These are phyloP conservation scores for Andrena marginata DNA, from an alignment of 2,888 invertebrate species.

Conservation along the genomic window DNA sequence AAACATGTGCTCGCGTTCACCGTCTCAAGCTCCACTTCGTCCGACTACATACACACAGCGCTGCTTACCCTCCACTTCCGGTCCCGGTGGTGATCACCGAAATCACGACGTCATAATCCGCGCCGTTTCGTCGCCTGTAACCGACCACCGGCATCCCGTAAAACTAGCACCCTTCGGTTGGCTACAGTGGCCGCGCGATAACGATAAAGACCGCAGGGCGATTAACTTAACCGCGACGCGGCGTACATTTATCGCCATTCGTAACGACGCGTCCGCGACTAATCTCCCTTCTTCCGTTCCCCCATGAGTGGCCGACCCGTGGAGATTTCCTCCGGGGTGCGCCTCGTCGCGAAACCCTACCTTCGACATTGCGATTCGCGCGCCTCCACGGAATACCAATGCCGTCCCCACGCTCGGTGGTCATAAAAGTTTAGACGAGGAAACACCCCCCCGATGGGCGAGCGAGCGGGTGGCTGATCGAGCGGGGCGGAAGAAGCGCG, in stretches of 20 bases:
- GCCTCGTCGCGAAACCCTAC: not conserved
- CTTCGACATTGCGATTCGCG: conserved; percentile 65
- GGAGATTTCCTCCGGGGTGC: not conserved
- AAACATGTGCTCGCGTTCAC: too few relatives aligned
- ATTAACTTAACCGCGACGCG: conserved; percentile 9
- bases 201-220: conserved; percentile 6
- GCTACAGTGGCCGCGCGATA: conserved; percentile 1
- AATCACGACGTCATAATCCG: conserved; percentile 4
- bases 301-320: conserved; percentile 1
- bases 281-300: conserved; percentile 10
- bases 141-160: conserved; percentile 2
- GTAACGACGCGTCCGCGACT: conserved; percentile 21
- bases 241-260: conserved; percentile 8
- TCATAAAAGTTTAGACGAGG: conserved; percentile 69
- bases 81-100: not conserved
- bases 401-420: conserved; percentile 62
- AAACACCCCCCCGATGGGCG: conserved; percentile 29
- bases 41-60: not conserved
- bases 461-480: not conserved
- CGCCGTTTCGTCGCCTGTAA: not conserved
- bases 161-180: not conserved
- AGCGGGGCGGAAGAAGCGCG: not conserved
- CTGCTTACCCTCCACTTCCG: not conserved
- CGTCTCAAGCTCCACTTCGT: too few relatives aligned
- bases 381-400: conserved; percentile 76